Percentiles rank a stretch among this genome's conserved stretches.
Evolutionary conservation across 2,888 invertebrate genomes (phyloP).

Genomic region (Proisotoma minuta): DNA sequence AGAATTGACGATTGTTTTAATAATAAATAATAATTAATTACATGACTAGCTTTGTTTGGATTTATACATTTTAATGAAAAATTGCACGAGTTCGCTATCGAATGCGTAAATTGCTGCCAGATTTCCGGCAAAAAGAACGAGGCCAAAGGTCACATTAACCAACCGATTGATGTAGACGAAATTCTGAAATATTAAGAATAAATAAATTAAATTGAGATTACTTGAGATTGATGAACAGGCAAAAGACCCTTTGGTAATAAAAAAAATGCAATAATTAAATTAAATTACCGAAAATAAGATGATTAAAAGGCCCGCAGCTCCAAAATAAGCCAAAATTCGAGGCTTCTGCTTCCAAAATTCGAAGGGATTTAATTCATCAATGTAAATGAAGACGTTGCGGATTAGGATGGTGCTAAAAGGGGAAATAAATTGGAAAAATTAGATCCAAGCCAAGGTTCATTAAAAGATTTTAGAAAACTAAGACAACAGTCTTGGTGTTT

Average conservation of each 20-base stretch:
- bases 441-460: too few species aligned
- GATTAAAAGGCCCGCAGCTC: slow-evolving; percentile 28
- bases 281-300: slow-evolving; percentile 24
- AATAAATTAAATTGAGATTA: slow-evolving; percentile 1
- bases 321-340: slow-evolving; percentile 25
- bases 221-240: too few species aligned
- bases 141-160: slow-evolving; percentile 32
- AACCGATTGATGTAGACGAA: slow-evolving; percentile 31
- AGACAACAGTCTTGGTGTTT: too few species aligned
- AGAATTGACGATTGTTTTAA: too few species aligned
- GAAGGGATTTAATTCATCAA: slow-evolving; percentile 42
- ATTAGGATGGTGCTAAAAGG: slow-evolving; percentile 15
- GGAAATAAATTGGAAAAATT: slow-evolving; percentile 13
- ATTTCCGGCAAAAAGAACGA: slow-evolving; percentile 35
- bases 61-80: slow-evolving; percentile 45
- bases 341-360: slow-evolving; percentile 37
- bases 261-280: neutral
- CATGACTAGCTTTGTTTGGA: too few species aligned
- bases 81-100: slow-evolving; percentile 38
- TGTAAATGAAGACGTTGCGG: slow-evolving; percentile 24
- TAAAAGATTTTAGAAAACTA: too few species aligned
- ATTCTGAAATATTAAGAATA: slow-evolving; percentile 17
- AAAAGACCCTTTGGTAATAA: neutral
- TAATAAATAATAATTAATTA: too few species aligned
- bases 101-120: slow-evolving; percentile 23